Evolutionary conservation across 2,888 invertebrate genomes (phyloP).

Genomic region (Cetonia aurata): DNA sequence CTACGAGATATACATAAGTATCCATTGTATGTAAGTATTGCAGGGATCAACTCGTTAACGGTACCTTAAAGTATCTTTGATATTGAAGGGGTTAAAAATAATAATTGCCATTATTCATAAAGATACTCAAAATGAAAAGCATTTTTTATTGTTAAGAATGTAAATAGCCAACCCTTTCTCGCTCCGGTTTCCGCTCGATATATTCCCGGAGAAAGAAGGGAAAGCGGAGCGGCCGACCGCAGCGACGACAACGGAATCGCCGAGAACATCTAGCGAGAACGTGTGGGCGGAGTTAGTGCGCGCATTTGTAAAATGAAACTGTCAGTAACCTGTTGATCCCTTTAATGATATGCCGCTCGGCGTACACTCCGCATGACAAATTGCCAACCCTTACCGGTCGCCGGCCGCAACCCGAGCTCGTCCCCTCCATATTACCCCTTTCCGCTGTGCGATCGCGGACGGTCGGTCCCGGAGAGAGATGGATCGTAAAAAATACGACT

Average conservation of each 20-base stretch:
- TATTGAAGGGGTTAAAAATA: too few relatives aligned
- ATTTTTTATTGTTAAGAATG: too few relatives aligned
- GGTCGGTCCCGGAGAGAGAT: conserved; percentile 12
- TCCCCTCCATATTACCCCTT: conserved; percentile 11
- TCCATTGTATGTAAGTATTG: too few relatives aligned
- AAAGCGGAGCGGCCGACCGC: not conserved
- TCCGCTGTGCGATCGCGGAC: not conserved
- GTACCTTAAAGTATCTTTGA: too few relatives aligned
- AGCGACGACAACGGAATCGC: conserved; percentile 24
- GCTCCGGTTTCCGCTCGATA: not conserved
- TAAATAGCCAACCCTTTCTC: too few relatives aligned
- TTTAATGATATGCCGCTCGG: conserved; percentile 47
- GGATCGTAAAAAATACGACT: conserved; percentile 27
- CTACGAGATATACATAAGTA: too few relatives aligned
- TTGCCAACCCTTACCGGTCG: conserved; percentile 29
- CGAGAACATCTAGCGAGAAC: conserved; percentile 38
- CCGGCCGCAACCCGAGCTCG: conserved; percentile 1
- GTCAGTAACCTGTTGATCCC: conserved; percentile 55
- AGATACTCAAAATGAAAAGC: too few relatives aligned
- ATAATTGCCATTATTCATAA: too few relatives aligned
- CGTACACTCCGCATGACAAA: conserved; percentile 30
- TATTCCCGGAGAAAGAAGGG: not conserved
- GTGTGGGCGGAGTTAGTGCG: conserved; percentile 57
- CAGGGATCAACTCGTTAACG: too few relatives aligned
- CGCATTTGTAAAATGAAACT: conserved; percentile 58